Evolutionary conservation across 2,797 vertebrate genomes (phyloP).

Genomic region (Takifugu ocellatus): DNA sequence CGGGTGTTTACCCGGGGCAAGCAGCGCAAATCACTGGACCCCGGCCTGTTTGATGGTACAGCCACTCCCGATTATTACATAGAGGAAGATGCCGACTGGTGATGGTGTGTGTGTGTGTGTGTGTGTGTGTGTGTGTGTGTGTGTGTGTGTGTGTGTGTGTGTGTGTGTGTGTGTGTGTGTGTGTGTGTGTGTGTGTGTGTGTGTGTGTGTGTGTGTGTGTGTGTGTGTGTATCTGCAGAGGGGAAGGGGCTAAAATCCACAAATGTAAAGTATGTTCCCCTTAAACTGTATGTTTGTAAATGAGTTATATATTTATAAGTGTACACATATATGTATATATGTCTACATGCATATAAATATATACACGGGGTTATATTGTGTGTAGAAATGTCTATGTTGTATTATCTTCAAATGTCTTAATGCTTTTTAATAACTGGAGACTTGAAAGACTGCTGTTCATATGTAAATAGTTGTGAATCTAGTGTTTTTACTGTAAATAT

Average conservation of each 20-base stretch:
- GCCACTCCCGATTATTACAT: conserved; percentile 95
- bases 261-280: conserved; percentile 88
- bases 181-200: conserved; percentile 16
- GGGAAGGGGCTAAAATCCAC: conserved; percentile 48
- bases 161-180: conserved; percentile 25
- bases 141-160: conserved; percentile 20
- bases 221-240: conserved; percentile 19
- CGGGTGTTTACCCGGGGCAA: conserved; percentile 93
- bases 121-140: conserved; percentile 34
- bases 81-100: conserved; percentile 98
- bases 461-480: conserved; percentile 94
- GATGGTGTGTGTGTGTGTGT: conserved; percentile 67
- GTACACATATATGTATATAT: conserved; percentile 82
- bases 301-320: conserved; percentile 82
- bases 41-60: conserved; percentile 95
- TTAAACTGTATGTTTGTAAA: conserved; percentile 79
- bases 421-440: conserved; percentile 85
- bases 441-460: conserved; percentile 97
- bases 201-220: conserved; percentile 18
- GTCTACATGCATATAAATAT: conserved; percentile 78
- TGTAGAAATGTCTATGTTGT: conserved; percentile 85
- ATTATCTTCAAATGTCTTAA: conserved; percentile 74
- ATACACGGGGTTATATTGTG: conserved; percentile 71
- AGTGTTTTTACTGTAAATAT: conserved; percentile 85
- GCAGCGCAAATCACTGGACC: conserved; percentile 95